Evolutionary conservation across 1,140 invertebrate species (phyloP).

Genomic region (Plectus sambesii): DNA sequence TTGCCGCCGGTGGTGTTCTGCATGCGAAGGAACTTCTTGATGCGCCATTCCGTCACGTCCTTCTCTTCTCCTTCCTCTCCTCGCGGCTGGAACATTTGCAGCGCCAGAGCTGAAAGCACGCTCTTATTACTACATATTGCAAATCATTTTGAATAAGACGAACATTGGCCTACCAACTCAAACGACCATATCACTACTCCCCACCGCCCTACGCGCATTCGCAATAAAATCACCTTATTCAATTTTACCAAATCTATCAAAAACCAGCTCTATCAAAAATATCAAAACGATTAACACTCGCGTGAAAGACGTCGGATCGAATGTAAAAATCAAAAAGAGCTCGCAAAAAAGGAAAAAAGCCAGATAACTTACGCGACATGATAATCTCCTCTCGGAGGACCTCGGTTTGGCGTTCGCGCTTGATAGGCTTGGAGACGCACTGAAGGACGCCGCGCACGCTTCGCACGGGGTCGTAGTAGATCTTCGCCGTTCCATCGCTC

Average conservation of each 20-base stretch:
- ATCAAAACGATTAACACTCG: slow-evolving; percentile 20
- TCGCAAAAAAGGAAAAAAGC: background rate
- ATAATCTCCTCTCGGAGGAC: slow-evolving; percentile 79
- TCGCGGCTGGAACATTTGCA: slow-evolving; percentile 71
- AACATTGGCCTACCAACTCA: too few species aligned
- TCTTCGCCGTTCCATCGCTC: slow-evolving; percentile 76
- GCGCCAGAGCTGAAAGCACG: slow-evolving; percentile 60
- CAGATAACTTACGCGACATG: slow-evolving; percentile 61
- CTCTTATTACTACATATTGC: background rate
- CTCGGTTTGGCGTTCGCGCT: slow-evolving; percentile 54
- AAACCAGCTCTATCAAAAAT: background rate
- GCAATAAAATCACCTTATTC: too few species aligned
- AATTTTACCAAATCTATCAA: too few species aligned
- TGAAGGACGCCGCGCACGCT: slow-evolving; percentile 79
- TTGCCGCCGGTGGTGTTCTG: slow-evolving; percentile 77
- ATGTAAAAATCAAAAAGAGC: slow-evolving; percentile 10
- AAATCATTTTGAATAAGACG: background rate
- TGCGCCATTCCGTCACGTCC: slow-evolving; percentile 74
- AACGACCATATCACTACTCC: background rate
- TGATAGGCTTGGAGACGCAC: slow-evolving; percentile 71
- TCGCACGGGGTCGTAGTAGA: slow-evolving; percentile 73
- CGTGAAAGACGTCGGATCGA: slow-evolving; percentile 26
- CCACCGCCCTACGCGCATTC: too few species aligned
- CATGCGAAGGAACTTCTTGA: slow-evolving; percentile 60
- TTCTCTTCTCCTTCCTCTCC: slow-evolving; percentile 52